Percentiles rank a stretch among this genome's conserved stretches.
Evolutionary conservation across 2,797 vertebrate genomes (phyloP).

Genomic region (Oreonectes daqikongensis): DNA sequence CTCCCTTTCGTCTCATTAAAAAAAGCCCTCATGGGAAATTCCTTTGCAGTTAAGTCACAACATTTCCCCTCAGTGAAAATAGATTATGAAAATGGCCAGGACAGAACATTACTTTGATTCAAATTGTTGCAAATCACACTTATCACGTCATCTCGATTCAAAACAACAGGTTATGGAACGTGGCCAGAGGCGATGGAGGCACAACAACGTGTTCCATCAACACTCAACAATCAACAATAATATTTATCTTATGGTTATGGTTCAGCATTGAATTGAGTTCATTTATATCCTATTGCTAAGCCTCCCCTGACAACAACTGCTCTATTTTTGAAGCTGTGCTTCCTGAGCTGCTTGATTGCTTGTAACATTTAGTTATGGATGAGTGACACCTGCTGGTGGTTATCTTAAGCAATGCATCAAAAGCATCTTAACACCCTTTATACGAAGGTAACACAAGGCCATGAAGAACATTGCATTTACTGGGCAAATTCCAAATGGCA

Average conservation of each 20-base stretch:
- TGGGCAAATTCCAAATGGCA: slow-evolving; percentile 1
- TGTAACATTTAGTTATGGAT: slow-evolving; percentile 75
- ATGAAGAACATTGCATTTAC: not conserved
- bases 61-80: slow-evolving; percentile 65
- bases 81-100: slow-evolving; percentile 22
- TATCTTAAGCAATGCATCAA: slow-evolving; percentile 54
- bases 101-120: slow-evolving; percentile 40
- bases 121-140: slow-evolving; percentile 33
- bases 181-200: slow-evolving; percentile 12
- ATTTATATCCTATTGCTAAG: slow-evolving; percentile 25
- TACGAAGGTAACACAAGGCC: not conserved
- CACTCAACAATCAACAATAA: slow-evolving; percentile 9
- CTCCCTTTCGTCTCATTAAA: slow-evolving; percentile 63
- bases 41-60: slow-evolving; percentile 65
- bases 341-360: slow-evolving; percentile 49
- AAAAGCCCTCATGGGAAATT: slow-evolving; percentile 69
- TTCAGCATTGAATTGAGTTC: slow-evolving; percentile 21
- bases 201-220: slow-evolving; percentile 24
- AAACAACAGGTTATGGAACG: slow-evolving; percentile 19
- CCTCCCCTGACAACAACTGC: slow-evolving; percentile 19
- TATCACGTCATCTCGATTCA: slow-evolving; percentile 31
- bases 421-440: slow-evolving; percentile 36
- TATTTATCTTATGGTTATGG: slow-evolving; percentile 20
- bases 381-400: slow-evolving; percentile 81
- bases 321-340: slow-evolving; percentile 28